Evolutionary conservation across 2,888 invertebrate species (phyloP), one percentile per base, ranked within the genome.

Genomic region (Spodoptera picta): DNA sequence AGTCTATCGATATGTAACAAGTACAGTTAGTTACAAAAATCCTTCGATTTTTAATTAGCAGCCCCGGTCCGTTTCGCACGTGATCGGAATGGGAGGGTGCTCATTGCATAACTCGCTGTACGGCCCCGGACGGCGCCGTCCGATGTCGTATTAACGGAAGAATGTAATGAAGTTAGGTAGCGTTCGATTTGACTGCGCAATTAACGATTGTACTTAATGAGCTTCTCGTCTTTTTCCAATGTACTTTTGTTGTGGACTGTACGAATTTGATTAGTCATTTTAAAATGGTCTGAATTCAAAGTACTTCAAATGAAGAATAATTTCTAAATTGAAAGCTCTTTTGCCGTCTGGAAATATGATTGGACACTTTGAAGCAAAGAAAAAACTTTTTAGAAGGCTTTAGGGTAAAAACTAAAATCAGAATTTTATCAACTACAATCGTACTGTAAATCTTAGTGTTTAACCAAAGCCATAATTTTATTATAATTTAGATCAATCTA

Each of bases 1-100:
- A 65, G 63, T 74, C 56, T 51, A 62, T 66, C 71, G 67, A 78
- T 76, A 64, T 65, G 72, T 83, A 65, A 82, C 84, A 85, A 85
- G 90, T 92, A 91, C 89, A 90, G 82, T 87, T 82, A 85, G 87
- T 86, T 87, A 90, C 91, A 91, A 92, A 93, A 93, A 92, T 92
- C 88, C 87, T 90, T 92, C 92, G 93, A 93, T 93, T 93, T 94
- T 93, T 93, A 94, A 94, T 94, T 93, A 93, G 92, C 87, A 87
- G 80, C 83, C 80, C 84, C 83, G 82, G 83, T 80, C 81, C 79
- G 77, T 77, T 82, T 77, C 71, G 89, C 87, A 87, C 92, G 92
- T 93, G 93, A 92, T 87, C 85, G 77, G 93, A 91, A 90, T 92
- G 82, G 80, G 83, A 83, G 85, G 72, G 70, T 66, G 70, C 72